Conservation (phyloP, 2,888 invertebrate species). For the Oscheius sp. region DNA sequence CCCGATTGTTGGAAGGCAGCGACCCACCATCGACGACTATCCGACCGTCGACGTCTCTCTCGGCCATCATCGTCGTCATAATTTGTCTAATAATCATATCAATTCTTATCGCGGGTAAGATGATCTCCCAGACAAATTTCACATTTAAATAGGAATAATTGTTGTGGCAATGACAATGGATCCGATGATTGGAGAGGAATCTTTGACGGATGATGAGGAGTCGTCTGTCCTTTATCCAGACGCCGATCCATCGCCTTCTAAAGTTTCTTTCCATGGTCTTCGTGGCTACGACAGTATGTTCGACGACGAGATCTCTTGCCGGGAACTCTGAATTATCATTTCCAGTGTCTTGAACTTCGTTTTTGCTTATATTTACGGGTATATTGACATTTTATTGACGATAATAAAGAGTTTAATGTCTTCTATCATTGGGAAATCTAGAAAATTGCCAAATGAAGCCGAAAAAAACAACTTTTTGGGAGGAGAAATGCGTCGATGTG, state of each 20-base stretch:
- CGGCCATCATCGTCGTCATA: slow-evolving; percentile 23
- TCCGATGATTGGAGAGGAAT: slow-evolving; percentile 6
- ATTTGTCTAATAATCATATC: slow-evolving; percentile 31
- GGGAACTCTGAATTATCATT: slow-evolving; percentile 5
- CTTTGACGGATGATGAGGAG: slow-evolving; percentile 15
- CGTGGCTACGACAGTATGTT: slow-evolving; percentile 18
- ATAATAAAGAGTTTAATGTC: too few relatives aligned
- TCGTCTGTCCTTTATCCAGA: slow-evolving; percentile 4
- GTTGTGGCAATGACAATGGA: slow-evolving; percentile 29
- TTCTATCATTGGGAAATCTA: too few relatives aligned
- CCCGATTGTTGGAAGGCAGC: slow-evolving; percentile 18
- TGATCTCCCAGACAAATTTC: background rate
- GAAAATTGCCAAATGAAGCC: too few relatives aligned
- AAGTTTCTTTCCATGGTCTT: background rate
- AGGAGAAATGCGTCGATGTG: too few relatives aligned
- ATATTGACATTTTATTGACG: too few relatives aligned
- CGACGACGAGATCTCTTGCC: slow-evolving; percentile 17
- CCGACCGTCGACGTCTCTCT: background rate
- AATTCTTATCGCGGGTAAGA: slow-evolving; percentile 24
- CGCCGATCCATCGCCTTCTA: background rate
- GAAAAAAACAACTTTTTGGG: too few relatives aligned
- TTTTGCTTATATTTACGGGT: too few relatives aligned
- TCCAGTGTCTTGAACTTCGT: too few relatives aligned
- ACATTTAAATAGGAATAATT: slow-evolving; percentile 19
- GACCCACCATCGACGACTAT: background rate